Evolutionary conservation across 2,797 vertebrate genomes (phyloP).

Genomic region (Phoeniculus purpureus): DNA sequence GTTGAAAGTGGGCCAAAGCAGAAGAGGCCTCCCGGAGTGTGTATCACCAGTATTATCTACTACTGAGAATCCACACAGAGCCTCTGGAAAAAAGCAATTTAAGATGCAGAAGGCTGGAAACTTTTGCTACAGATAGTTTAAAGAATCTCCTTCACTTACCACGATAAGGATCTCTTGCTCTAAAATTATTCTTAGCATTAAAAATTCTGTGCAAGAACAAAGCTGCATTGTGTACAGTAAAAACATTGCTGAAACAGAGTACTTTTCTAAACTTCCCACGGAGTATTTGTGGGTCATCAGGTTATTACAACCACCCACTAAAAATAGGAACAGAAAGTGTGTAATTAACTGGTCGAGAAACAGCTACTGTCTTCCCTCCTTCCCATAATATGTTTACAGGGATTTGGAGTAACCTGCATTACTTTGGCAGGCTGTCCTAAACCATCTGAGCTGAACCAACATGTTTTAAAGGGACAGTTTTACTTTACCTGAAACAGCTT

Average conservation of each 20-base stretch:
- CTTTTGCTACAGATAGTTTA: neutral
- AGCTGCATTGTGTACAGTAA: neutral
- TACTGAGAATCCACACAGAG: neutral
- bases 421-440: neutral
- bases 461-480: neutral
- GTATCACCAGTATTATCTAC: neutral
- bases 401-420: neutral
- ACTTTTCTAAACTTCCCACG: slow-evolving; percentile 1
- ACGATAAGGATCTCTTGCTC: neutral
- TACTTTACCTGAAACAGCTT: neutral
- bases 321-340: neutral
- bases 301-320: slow-evolving; percentile 1
- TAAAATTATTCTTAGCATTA: neutral
- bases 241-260: neutral
- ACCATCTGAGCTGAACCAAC: neutral
- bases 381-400: neutral
- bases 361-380: neutral
- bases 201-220: neutral
- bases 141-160: neutral
- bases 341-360: slow-evolving; percentile 22
- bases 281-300: slow-evolving; percentile 5
- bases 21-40: neutral
- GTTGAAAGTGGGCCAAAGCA: slow-evolving; percentile 2
- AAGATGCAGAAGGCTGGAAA: neutral
- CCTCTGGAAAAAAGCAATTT: neutral